phyloP scores from a whole-genome alignment of 2,113 vertebrate species.

The Eurystomus gularis region DNA sequence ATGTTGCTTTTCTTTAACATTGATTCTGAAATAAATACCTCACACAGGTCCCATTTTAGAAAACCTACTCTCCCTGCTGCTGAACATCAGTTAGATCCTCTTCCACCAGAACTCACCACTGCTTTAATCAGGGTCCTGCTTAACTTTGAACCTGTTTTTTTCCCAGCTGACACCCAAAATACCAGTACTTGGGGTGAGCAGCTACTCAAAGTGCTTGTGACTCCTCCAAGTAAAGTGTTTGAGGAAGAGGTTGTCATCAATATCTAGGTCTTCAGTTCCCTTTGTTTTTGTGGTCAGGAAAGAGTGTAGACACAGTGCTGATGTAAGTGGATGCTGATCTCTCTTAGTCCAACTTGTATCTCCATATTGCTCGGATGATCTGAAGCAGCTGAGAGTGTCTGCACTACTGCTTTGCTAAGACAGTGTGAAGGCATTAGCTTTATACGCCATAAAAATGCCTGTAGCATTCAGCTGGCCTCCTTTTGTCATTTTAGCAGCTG shows the following conservation, averaged over 20 bases:
- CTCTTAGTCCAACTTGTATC: not conserved
- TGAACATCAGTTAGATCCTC: not conserved
- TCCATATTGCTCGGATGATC: not conserved
- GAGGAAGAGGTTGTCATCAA: not conserved
- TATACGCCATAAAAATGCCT: not conserved
- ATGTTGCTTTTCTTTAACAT: not conserved
- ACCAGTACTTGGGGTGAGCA: not conserved
- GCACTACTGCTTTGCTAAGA: not conserved
- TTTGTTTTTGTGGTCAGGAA: not conserved
- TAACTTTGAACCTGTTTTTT: not conserved
- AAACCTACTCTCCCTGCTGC: not conserved
- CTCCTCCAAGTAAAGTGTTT: not conserved
- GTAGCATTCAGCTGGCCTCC: not conserved
- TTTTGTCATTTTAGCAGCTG: slow-evolving; percentile 32
- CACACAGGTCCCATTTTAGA: not conserved
- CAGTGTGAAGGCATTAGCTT: not conserved
- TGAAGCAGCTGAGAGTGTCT: not conserved
- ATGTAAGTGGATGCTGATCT: not conserved
- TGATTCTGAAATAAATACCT: not conserved
- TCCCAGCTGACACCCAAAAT: not conserved
- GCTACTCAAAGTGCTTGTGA: not conserved
- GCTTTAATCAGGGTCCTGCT: not conserved
- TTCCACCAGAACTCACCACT: not conserved
- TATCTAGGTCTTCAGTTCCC: not conserved
- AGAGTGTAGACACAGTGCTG: not conserved